These are phyloP conservation scores for Zosterops lateralis DNA, from an alignment of 2,113 vertebrate species.

Conservation along the genomic window DNA sequence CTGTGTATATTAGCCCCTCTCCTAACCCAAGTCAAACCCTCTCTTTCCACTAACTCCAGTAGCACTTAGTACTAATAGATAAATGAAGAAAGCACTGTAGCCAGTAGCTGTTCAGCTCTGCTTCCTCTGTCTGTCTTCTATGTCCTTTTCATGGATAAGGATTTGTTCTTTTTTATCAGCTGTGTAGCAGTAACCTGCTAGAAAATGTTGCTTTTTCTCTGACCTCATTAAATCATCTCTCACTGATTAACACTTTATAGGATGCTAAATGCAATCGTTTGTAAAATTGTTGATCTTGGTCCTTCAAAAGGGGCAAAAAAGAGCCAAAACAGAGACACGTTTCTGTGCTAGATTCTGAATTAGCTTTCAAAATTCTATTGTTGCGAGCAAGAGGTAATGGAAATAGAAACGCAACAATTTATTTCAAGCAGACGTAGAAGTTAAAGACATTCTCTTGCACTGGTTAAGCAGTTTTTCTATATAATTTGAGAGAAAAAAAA, in stretches of 20 bases:
- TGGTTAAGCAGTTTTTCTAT: not conserved
- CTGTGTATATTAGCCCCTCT: slow-evolving; percentile 98
- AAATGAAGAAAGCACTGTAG: slow-evolving; percentile 77
- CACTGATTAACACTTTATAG: slow-evolving; percentile 70
- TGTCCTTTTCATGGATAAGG: slow-evolving; percentile 75
- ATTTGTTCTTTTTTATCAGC: slow-evolving; percentile 71
- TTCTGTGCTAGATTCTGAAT: slow-evolving; percentile 43
- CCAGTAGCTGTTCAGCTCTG: slow-evolving; percentile 79
- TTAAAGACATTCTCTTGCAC: not conserved
- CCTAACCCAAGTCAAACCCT: slow-evolving; percentile 93
- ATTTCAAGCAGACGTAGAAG: not conserved
- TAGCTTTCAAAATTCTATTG: slow-evolving; percentile 32
- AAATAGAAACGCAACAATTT: slow-evolving; percentile 35
- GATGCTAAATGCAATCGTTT: slow-evolving; percentile 56
- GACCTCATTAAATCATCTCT: slow-evolving; percentile 66
- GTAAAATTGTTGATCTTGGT: slow-evolving; percentile 50
- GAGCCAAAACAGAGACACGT: not conserved
- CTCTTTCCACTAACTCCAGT: slow-evolving; percentile 92
- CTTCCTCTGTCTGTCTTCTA: slow-evolving; percentile 81
- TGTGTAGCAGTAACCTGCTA: slow-evolving; percentile 69
- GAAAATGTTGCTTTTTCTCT: slow-evolving; percentile 70
- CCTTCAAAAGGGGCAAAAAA: slow-evolving; percentile 40
- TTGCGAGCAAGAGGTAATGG: slow-evolving; percentile 25
- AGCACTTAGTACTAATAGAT: slow-evolving; percentile 84
- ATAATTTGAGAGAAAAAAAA: slow-evolving; percentile 15